phyloP scores from a whole-genome alignment of 2,888 invertebrate genomes.

The Iphiclides podalirius region DNA sequence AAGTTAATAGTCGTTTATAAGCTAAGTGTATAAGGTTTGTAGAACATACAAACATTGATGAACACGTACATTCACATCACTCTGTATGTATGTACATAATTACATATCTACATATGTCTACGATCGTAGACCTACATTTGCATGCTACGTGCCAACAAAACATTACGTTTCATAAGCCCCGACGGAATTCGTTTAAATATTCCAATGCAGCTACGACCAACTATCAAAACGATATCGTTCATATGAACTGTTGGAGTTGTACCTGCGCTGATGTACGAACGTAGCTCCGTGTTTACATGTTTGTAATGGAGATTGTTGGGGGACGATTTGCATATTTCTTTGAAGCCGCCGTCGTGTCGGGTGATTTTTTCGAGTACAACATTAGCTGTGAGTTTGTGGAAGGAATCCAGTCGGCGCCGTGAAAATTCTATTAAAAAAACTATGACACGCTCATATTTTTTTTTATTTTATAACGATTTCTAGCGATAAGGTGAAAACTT shows the following conservation, averaged over 20 bases:
- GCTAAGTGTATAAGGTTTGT: no score
- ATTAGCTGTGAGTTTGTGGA: no score
- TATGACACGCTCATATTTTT: no score
- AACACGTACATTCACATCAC: no score
- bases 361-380: neutral
- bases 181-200: conserved; percentile 9
- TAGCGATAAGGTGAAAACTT: no score
- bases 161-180: conserved; percentile 26
- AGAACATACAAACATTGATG: no score
- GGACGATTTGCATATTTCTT: neutral
- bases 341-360: neutral
- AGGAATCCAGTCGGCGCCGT: no score
- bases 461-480: no score
- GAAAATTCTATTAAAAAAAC: neutral
- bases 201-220: neutral
- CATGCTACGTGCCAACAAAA: conserved; percentile 15
- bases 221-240: neutral
- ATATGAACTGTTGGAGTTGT: neutral
- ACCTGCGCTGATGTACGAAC: neutral
- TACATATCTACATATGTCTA: no score
- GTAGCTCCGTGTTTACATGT: neutral
- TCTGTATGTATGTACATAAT: no score
- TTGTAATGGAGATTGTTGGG: neutral
- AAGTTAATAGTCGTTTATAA: no score
- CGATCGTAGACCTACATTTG: no score